A percentile compares a stretch with the other conserved stretches of the same genome.
These are phyloP conservation scores for Tiphia femorata DNA, from an alignment of 2,888 invertebrate species.

Conservation along the genomic window DNA sequence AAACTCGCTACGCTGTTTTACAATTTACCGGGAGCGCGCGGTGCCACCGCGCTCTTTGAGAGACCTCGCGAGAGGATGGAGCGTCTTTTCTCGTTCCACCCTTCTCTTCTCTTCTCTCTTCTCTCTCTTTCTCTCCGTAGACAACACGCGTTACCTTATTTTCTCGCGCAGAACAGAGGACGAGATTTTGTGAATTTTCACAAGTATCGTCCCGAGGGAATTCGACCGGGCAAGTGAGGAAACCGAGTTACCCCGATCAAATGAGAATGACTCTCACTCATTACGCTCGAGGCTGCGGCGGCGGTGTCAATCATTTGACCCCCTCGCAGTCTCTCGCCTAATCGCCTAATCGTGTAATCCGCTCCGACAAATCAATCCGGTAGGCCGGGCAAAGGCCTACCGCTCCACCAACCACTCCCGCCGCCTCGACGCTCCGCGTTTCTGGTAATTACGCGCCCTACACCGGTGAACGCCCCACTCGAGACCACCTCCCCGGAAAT, in stretches of 20 bases:
- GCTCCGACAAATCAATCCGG: conserved; percentile 48
- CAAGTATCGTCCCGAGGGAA: no score
- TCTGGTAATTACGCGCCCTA: conserved; percentile 18
- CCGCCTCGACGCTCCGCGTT: conserved; percentile 16
- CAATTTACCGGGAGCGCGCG: not conserved
- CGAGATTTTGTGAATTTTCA: no score
- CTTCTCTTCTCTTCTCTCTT: conserved; percentile 44
- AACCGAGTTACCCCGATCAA: conserved; percentile 20
- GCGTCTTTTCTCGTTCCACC: conserved; percentile 42
- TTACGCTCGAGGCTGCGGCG: conserved; percentile 47
- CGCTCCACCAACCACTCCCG: not conserved
- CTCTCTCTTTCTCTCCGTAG: conserved; percentile 15
- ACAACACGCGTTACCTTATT: not conserved
- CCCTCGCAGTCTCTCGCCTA: conserved; percentile 37
- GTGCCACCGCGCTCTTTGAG: not conserved
- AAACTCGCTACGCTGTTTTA: not conserved
- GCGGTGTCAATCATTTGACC: conserved; percentile 54
- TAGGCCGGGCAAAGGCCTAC: conserved; percentile 21
- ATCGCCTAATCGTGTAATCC: conserved; percentile 52
- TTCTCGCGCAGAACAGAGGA: not conserved
- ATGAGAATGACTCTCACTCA: conserved; percentile 54
- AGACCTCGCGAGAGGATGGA: no score
- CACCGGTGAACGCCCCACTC: not conserved
- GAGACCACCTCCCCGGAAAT: not conserved
- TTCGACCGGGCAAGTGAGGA: not conserved